Evolutionary conservation across 2,797 vertebrate species (phyloP), one percentile per base, ranked within the genome.

Genomic region (Pelochelys cantorii): DNA sequence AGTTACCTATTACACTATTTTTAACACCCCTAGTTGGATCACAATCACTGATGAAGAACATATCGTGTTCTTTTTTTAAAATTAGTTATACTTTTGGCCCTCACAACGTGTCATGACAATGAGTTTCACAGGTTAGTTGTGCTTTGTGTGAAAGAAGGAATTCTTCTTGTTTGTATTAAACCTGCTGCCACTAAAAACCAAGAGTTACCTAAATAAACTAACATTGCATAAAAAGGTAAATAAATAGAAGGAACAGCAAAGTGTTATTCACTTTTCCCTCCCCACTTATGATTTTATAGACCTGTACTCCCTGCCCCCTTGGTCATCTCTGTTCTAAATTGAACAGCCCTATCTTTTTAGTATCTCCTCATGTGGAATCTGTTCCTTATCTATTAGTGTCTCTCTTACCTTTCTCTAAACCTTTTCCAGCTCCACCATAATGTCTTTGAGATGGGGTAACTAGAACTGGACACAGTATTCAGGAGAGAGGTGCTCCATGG

Each of bases 151-250:
- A 91, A 82, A 17, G 22, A n/a, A 31, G 74, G 3, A 12, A 48
- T 37, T 5, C 55, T n/a, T 93, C 83, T 27, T 53, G 13, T 81
- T 82, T 86, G 10, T 71, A 82, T 74, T 77, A 52, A 57, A 85
- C 31, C 42, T 0, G 0, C 80, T 18, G 85, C 8, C 27, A 29
- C 78, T 25, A 81, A 34, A 4, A 42, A 42, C 42, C 6, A 42
- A 42, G 42, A 42, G 42, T 42, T 42, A 42, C 42, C 42, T 42
- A 42, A 42, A 42, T 42, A 42, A 42, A 42, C 12, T 54, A 83
- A 4, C 20, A 82, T 80, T 0, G n/a, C 34, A 9, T 80, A 27
- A 91, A 75, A 88, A 83, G 86, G 57, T 15, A 1, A 48, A 65
- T 8, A 65, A 34, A n/a, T 17, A 68, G 31, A 17, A n/a, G 1